Evolutionary conservation across 1,140 invertebrate species (phyloP).

Genomic region (Druon quercuslanigerum): DNA sequence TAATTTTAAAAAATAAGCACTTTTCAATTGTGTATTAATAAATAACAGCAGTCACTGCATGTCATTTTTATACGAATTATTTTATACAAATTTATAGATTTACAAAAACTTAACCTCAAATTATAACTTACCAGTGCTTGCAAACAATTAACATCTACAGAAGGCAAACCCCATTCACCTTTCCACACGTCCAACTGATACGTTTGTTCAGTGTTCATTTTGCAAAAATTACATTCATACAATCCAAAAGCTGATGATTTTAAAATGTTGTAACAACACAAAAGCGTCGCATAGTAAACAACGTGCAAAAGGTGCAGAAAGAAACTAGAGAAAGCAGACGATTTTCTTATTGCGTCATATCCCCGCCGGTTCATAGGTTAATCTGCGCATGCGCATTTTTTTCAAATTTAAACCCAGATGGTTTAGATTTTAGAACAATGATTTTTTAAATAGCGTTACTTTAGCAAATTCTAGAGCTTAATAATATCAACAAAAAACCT

Average conservation of each 20-base stretch:
- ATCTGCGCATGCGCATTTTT: too few relatives aligned
- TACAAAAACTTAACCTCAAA: background rate
- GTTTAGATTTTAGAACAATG: too few relatives aligned
- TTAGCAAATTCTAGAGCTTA: too few relatives aligned
- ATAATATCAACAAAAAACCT: too few relatives aligned
- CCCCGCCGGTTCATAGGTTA: too few relatives aligned
- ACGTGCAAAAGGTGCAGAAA: background rate
- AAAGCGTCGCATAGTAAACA: constrained; percentile 11
- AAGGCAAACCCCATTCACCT: constrained; percentile 89
- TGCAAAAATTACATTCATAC: constrained; percentile 14
- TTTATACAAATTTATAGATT: background rate
- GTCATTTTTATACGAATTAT: too few relatives aligned
- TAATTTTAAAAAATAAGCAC: too few relatives aligned
- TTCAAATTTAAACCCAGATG: too few relatives aligned
- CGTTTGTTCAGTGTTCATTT: constrained; percentile 46
- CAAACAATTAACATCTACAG: constrained; percentile 86
- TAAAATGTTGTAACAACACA: background rate
- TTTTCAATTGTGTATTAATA: too few relatives aligned
- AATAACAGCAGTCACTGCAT: too few relatives aligned
- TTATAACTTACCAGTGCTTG: constrained; percentile 84
- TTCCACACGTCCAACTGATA: constrained; percentile 84
- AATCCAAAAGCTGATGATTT: background rate
- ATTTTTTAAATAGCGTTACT: too few relatives aligned
- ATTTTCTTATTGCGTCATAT: background rate
- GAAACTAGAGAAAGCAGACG: background rate